A percentile compares a stretch with the other conserved stretches of the same genome.
Conservation (phyloP, 2,888 invertebrate genomes). For the Ochlodes sylvanus region DNA sequence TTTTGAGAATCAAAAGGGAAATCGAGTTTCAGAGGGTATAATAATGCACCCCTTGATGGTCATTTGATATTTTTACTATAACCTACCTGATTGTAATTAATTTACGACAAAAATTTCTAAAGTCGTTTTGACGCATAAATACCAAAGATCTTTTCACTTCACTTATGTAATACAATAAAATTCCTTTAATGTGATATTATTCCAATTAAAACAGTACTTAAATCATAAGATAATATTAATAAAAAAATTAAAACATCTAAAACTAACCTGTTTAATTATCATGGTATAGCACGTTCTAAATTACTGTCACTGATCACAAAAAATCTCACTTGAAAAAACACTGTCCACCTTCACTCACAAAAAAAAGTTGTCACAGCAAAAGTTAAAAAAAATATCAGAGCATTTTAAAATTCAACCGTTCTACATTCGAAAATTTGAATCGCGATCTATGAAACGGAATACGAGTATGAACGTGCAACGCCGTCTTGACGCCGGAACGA, state of each 20-base stretch:
- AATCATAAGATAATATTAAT: neutral
- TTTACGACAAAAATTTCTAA: too few relatives aligned
- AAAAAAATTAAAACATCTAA: neutral
- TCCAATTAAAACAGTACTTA: too few relatives aligned
- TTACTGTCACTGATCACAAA: conserved; percentile 30
- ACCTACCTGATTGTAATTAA: too few relatives aligned
- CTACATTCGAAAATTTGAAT: conserved; percentile 39
- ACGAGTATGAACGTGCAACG: conserved; percentile 38
- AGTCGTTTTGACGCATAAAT: too few relatives aligned
- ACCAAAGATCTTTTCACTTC: too few relatives aligned
- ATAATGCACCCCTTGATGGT: too few relatives aligned
- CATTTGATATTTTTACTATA: too few relatives aligned
- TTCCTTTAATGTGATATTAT: too few relatives aligned
- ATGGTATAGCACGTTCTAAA: conserved; percentile 22
- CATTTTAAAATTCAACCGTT: conserved; percentile 37
- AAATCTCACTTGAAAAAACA: conserved; percentile 31
- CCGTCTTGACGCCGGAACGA: conserved; percentile 53
- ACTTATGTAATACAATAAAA: too few relatives aligned
- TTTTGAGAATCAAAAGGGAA: too few relatives aligned
- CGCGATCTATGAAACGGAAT: conserved; percentile 41
- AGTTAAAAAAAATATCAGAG: neutral
- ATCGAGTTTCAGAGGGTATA: too few relatives aligned
- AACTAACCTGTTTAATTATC: conserved; percentile 28
- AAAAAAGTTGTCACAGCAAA: conserved; percentile 18
- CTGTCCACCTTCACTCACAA: conserved; percentile 33